Percentiles rank a stretch among this genome's conserved stretches.
Conservation (phyloP, 2,797 vertebrate species). For the Cryptoblepharus egeriae region DNA sequence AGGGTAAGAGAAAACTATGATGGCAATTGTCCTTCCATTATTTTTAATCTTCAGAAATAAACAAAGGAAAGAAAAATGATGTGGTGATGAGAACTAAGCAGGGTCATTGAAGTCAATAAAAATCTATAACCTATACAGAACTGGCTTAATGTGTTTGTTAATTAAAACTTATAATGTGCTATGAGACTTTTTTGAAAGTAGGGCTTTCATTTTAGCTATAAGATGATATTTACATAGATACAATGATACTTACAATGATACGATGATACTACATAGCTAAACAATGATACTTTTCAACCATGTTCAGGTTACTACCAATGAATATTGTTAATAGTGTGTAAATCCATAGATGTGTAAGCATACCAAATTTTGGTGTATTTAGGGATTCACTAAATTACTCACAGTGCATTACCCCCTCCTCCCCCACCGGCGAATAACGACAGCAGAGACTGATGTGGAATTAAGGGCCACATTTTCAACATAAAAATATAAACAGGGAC, state of each 20-base stretch:
- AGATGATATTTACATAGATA: too few species aligned
- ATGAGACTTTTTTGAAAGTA: neutral
- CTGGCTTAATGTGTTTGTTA: neutral
- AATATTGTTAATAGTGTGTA: neutral
- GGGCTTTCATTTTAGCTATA: neutral
- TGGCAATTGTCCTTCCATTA: conserved; percentile 24
- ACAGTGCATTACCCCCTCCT: too few species aligned
- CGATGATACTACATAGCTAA: neutral
- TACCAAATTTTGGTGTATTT: too few species aligned
- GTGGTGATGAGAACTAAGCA: neutral
- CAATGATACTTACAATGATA: too few species aligned
- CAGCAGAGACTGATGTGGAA: too few species aligned
- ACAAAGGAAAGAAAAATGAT: neutral
- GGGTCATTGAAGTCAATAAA: neutral
- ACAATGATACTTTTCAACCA: neutral
- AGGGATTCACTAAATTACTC: neutral
- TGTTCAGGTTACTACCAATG: neutral
- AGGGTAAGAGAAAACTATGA: conserved; percentile 31
- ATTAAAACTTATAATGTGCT: neutral
- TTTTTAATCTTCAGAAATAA: conserved; percentile 19
- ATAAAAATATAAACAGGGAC: too few species aligned
- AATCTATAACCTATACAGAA: conserved; percentile 6
- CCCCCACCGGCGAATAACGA: too few species aligned
- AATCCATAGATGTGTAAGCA: too few species aligned
- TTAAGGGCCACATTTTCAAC: too few species aligned